These are phyloP conservation scores for Eupithecia subfuscata DNA, from an alignment of 2,888 invertebrate genomes.

Conservation along the genomic window DNA sequence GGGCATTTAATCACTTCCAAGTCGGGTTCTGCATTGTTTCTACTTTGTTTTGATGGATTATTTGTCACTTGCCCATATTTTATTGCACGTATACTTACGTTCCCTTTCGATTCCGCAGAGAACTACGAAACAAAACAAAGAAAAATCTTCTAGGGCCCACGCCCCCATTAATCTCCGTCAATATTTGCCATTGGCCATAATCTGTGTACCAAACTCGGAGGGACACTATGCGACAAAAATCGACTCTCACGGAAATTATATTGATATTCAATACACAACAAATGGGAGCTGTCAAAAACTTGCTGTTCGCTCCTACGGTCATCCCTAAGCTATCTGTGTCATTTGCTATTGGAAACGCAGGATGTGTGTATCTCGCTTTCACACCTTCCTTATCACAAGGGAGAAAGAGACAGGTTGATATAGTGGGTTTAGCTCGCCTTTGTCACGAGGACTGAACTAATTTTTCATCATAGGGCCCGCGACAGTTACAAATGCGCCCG, in stretches of 20 bases:
- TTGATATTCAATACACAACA: constrained; percentile 85
- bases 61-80: not conserved
- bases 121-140: constrained; percentile 54
- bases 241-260: constrained; percentile 83
- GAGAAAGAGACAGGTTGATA: constrained; percentile 70
- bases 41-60: not conserved
- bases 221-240: constrained; percentile 80
- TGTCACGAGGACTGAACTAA: constrained; percentile 83
- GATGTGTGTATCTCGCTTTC: constrained; percentile 60
- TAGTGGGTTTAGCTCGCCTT: constrained; percentile 81
- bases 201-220: constrained; percentile 80
- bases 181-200: constrained; percentile 82
- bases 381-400: constrained; percentile 53
- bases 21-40: not conserved
- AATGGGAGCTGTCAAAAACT: constrained; percentile 84
- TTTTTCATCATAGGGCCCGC: constrained; percentile 84
- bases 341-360: constrained; percentile 82
- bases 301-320: constrained; percentile 84
- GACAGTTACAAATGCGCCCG: constrained; percentile 84
- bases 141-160: constrained; percentile 61
- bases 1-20: not conserved
- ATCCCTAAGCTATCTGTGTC: constrained; percentile 84
- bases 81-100: not conserved
- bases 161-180: constrained; percentile 75
- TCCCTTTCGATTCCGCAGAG: constrained; percentile 31